phyloP scores from a whole-genome alignment of 2,888 invertebrate genomes.

The Lepidochitona cinerea region DNA sequence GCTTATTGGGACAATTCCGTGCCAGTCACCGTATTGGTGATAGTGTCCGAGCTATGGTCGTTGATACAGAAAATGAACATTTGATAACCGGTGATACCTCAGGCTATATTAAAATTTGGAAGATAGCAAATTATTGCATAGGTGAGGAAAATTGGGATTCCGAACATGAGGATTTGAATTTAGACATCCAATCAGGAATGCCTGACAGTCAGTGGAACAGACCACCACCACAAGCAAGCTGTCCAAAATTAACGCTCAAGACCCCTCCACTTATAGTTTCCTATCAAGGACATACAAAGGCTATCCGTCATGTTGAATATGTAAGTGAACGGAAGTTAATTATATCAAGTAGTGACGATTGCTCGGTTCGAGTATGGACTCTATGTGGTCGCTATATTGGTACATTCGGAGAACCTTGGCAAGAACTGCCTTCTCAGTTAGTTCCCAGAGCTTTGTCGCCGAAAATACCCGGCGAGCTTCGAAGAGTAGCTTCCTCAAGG shows the following conservation, averaged over 20 bases:
- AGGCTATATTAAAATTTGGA: slow-evolving; percentile 87
- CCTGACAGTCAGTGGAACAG: slow-evolving; percentile 25
- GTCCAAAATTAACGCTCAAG: slow-evolving; percentile 44
- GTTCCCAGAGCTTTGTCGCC: slow-evolving; percentile 71
- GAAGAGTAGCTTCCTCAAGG: slow-evolving; percentile 81
- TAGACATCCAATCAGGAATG: slow-evolving; percentile 33
- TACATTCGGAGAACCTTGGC: slow-evolving; percentile 83
- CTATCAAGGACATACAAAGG: slow-evolving; percentile 79
- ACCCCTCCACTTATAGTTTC: slow-evolving; percentile 61
- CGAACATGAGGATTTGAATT: slow-evolving; percentile 32
- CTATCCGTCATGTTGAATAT: slow-evolving; percentile 79
- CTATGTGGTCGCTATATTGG: slow-evolving; percentile 74
- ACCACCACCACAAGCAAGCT: slow-evolving; percentile 45
- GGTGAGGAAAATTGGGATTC: slow-evolving; percentile 3
- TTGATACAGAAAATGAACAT: slow-evolving; percentile 80
- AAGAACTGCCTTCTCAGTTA: slow-evolving; percentile 69
- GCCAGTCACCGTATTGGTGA: slow-evolving; percentile 78
- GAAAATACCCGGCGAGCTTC: slow-evolving; percentile 82
- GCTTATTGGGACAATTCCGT: slow-evolving; percentile 80
- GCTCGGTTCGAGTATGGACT: slow-evolving; percentile 73
- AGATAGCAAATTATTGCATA: slow-evolving; percentile 80
- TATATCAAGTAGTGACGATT: slow-evolving; percentile 80
- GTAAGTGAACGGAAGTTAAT: slow-evolving; percentile 79
- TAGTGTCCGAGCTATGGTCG: slow-evolving; percentile 78
- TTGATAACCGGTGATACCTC: slow-evolving; percentile 75